A percentile compares a stretch with the other conserved stretches of the same genome.
Evolutionary conservation across 2,888 invertebrate genomes (phyloP).

Genomic region (Cerastoderma edule): DNA sequence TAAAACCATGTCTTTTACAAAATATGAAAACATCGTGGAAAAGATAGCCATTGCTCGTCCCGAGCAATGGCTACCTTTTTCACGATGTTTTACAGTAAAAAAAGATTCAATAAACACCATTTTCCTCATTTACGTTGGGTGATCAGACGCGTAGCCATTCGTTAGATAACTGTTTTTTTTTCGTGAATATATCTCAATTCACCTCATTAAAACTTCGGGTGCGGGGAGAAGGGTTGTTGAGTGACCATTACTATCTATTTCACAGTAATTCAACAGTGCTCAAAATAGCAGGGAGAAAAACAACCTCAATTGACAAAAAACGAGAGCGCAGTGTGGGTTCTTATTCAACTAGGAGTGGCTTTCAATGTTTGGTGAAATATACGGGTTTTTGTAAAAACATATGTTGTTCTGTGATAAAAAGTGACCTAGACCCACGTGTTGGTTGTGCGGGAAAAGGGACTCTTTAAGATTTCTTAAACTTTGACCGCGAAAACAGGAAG

Average conservation of each 20-base stretch:
- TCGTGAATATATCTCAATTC: too few species aligned
- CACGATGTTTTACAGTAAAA: slow-evolving; percentile 13
- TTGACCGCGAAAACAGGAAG: not conserved
- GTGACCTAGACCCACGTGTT: too few species aligned
- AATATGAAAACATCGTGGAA: too few species aligned
- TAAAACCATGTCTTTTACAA: too few species aligned
- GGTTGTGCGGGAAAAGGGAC: too few species aligned
- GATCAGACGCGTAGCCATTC: too few species aligned
- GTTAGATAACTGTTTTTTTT: too few species aligned
- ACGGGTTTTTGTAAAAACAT: not conserved
- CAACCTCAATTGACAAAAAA: not conserved
- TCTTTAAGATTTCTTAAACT: too few species aligned
- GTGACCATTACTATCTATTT: slow-evolving; percentile 9
- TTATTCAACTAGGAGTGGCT: not conserved
- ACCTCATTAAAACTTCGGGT: too few species aligned
- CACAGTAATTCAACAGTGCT: slow-evolving; percentile 10
- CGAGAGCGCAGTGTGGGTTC: not conserved
- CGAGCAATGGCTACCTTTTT: not conserved
- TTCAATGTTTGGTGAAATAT: slow-evolving; percentile 7
- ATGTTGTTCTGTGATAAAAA: too few species aligned
- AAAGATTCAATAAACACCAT: too few species aligned
- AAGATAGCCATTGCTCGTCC: not conserved
- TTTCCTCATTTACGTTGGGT: too few species aligned
- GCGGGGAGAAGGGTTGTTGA: not conserved
- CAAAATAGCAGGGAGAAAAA: slow-evolving; percentile 10